These are phyloP conservation scores for Gorsachius magnificus DNA, from an alignment of 2,797 vertebrate species.

Conservation along the genomic window DNA sequence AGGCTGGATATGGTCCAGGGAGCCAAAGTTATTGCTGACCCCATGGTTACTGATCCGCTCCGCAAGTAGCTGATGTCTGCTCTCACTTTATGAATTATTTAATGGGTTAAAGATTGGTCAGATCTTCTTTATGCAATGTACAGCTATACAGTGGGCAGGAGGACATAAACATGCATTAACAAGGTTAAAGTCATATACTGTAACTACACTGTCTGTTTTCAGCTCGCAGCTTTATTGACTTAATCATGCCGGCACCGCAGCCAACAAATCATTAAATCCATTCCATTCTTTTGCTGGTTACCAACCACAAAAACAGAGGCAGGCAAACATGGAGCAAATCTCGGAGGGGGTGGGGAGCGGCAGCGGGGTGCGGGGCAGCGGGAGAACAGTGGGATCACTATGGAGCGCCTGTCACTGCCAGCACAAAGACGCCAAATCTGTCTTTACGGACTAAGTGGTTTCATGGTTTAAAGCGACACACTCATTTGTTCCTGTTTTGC, in stretches of 20 bases:
- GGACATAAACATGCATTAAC: slow-evolving; percentile 60
- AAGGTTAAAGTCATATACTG: slow-evolving; percentile 69
- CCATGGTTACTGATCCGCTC: slow-evolving; percentile 55
- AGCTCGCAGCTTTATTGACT: slow-evolving; percentile 70
- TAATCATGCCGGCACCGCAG: slow-evolving; percentile 63
- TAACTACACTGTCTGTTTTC: slow-evolving; percentile 63
- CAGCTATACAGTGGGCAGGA: slow-evolving; percentile 47
- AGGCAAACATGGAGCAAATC: slow-evolving; percentile 56
- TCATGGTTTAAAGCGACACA: slow-evolving; percentile 66
- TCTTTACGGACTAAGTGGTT: slow-evolving; percentile 53
- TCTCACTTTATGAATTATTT: slow-evolving; percentile 70
- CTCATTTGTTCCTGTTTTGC: slow-evolving; percentile 65
- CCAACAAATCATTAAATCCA: slow-evolving; percentile 71
- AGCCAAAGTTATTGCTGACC: slow-evolving; percentile 63
- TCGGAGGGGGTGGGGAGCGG: neutral
- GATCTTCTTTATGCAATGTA: slow-evolving; percentile 51
- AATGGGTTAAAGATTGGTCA: slow-evolving; percentile 65
- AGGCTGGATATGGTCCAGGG: slow-evolving; percentile 51
- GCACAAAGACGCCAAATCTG: slow-evolving; percentile 58
- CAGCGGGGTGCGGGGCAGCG: neutral
- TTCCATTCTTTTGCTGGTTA: slow-evolving; percentile 71
- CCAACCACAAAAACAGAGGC: slow-evolving; percentile 63
- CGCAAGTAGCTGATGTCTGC: slow-evolving; percentile 50
- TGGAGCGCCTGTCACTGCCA: slow-evolving; percentile 51
- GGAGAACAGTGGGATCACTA: slow-evolving; percentile 54